Percentiles rank a stretch among this genome's conserved stretches.
These are phyloP conservation scores for Mormyrus proboscirostris DNA, from an alignment of 2,797 vertebrate species.

Conservation along the genomic window DNA sequence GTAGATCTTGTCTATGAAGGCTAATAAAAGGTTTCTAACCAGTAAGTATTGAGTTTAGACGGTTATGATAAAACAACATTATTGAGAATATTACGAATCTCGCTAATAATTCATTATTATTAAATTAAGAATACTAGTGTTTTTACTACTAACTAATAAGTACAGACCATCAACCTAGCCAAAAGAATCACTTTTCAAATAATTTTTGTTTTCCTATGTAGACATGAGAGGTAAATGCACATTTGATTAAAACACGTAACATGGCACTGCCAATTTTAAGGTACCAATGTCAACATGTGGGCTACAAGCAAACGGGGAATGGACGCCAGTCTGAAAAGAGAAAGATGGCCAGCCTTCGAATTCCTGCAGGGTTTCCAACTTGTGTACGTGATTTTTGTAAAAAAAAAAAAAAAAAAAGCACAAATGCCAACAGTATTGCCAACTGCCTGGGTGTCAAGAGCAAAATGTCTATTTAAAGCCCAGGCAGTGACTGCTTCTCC, in stretches of 20 bases:
- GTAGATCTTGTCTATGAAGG: not conserved
- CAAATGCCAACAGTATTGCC: not conserved
- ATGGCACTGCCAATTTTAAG: not conserved
- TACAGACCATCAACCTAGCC: not conserved
- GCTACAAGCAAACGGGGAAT: not conserved
- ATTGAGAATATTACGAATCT: not conserved
- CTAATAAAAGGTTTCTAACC: not conserved
- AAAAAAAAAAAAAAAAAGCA: not conserved
- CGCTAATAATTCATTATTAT: not conserved
- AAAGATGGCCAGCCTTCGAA: not conserved
- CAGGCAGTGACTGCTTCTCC: not conserved
- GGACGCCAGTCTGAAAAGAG: not conserved
- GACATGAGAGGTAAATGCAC: not conserved
- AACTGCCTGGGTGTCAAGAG: not conserved
- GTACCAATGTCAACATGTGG: not conserved
- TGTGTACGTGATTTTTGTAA: not conserved
- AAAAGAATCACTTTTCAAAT: not conserved
- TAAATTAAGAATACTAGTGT: not conserved
- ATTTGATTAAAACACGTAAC: not conserved
- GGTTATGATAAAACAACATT: not conserved
- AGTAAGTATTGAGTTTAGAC: not conserved
- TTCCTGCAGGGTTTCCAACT: not conserved
- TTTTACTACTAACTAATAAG: not conserved
- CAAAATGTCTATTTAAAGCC: not conserved
- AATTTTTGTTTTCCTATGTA: not conserved